These are phyloP conservation scores for Gallinago media DNA, from an alignment of 2,113 vertebrate genomes.

Conservation along the genomic window DNA sequence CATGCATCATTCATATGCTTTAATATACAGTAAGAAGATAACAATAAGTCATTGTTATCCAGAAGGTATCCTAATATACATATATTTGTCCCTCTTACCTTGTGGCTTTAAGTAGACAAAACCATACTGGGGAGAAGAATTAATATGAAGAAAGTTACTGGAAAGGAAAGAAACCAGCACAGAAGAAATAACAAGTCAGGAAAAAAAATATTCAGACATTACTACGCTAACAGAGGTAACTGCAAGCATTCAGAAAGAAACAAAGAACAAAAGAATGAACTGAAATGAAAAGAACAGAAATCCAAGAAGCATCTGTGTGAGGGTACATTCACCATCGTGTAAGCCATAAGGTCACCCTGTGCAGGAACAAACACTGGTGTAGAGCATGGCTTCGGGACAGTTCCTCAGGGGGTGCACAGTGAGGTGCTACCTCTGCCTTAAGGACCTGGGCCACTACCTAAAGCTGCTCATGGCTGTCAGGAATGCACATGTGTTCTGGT, in stretches of 20 bases:
- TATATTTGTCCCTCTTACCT: conserved; percentile 43
- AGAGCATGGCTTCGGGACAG: neutral
- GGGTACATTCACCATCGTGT: neutral
- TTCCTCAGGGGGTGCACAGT: neutral
- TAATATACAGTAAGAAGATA: neutral
- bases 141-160: conserved; percentile 47
- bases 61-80: neutral
- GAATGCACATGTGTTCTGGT: rapidly evolving
- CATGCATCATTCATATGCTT: neutral
- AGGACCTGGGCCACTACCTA: too few relatives aligned
- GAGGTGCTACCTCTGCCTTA: neutral
- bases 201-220: conserved; percentile 40
- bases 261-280: neutral
- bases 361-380: neutral
- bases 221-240: neutral
- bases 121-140: conserved; percentile 47
- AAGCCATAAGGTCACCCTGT: neutral
- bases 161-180: conserved; percentile 65
- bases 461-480: neutral
- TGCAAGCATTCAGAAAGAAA: neutral
- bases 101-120: conserved; percentile 53
- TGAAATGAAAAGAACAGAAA: neutral
- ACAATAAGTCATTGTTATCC: neutral
- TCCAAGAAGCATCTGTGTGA: neutral
- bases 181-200: conserved; percentile 63